These are phyloP conservation scores for Thunnus maccoyii DNA, from an alignment of 2,113 vertebrate genomes.

Conservation along the genomic window DNA sequence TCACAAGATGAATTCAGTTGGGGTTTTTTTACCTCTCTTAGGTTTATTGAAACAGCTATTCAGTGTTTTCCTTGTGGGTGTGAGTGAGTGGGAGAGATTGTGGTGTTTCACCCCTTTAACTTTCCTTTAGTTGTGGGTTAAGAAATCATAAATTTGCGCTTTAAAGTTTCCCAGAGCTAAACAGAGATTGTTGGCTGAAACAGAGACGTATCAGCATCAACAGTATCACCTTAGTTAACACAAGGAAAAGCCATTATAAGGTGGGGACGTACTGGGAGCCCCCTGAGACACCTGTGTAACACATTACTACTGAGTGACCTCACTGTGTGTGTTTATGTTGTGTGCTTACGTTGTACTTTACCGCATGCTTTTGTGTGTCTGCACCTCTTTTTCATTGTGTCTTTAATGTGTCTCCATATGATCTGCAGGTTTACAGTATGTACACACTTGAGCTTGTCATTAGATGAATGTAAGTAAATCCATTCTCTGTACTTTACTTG, in stretches of 20 bases:
- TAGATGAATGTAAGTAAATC: not conserved
- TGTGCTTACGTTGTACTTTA: not conserved
- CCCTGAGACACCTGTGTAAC: not conserved
- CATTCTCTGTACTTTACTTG: not conserved
- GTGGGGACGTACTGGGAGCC: not conserved
- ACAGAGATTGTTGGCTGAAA: not conserved
- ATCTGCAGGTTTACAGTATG: not conserved
- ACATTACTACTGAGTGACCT: not conserved
- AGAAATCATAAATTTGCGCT: not conserved
- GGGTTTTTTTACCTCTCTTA: not conserved
- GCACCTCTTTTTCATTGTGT: not conserved
- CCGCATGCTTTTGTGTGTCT: slow-evolving; percentile 9
- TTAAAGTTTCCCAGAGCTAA: not conserved
- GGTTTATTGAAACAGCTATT: not conserved
- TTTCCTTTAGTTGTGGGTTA: not conserved
- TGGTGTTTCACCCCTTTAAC: too few relatives aligned
- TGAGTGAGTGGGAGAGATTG: not conserved
- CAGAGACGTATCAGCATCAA: not conserved
- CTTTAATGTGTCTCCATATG: slow-evolving; percentile 16
- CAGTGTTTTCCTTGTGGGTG: not conserved
- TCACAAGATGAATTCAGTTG: not conserved
- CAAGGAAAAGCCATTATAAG: not conserved
- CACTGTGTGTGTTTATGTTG: not conserved
- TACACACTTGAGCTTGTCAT: not conserved
- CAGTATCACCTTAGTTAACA: not conserved